Percentiles rank a stretch among this genome's conserved stretches.
These are phyloP conservation scores for Drosophila baimaii DNA, from an alignment of 1,140 invertebrate species.

Conservation along the genomic window DNA sequence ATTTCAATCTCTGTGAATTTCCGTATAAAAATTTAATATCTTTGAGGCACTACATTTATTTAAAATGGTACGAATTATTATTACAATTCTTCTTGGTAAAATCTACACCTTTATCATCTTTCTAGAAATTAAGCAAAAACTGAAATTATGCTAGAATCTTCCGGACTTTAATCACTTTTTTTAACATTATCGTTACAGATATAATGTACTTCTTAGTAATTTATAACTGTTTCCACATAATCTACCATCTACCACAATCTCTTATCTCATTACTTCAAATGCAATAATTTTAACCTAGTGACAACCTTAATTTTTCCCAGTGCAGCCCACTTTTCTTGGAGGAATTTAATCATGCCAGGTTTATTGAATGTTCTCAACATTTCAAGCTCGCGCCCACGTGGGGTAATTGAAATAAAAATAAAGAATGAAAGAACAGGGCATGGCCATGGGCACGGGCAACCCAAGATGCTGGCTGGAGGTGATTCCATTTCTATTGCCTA, in stretches of 20 bases:
- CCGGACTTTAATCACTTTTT: too few species aligned
- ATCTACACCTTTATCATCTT: too few species aligned
- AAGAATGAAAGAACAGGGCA: conserved; percentile 32
- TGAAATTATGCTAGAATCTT: not conserved
- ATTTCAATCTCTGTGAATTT: too few species aligned
- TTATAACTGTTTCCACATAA: too few species aligned
- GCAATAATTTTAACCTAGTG: not conserved
- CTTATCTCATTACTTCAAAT: too few species aligned
- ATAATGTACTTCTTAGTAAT: not conserved
- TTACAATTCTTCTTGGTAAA: too few species aligned
- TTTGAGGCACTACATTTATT: too few species aligned
- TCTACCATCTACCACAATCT: not conserved
- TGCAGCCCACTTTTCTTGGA: conserved; percentile 17
- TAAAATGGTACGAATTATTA: too few species aligned
- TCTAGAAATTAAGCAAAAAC: too few species aligned
- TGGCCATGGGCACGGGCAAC: conserved; percentile 17
- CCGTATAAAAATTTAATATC: too few species aligned
- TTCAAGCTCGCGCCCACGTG: conserved; percentile 29
- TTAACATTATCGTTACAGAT: not conserved
- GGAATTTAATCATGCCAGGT: conserved; percentile 38
- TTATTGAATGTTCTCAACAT: conserved; percentile 35
- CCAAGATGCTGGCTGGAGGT: conserved; percentile 45
- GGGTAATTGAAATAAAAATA: conserved; percentile 33
- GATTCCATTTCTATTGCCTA: conserved; percentile 36
- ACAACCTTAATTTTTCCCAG: not conserved